These are phyloP conservation scores for Phylloscopus whistleri DNA, from an alignment of 2,113 vertebrate genomes.

Conservation along the genomic window DNA sequence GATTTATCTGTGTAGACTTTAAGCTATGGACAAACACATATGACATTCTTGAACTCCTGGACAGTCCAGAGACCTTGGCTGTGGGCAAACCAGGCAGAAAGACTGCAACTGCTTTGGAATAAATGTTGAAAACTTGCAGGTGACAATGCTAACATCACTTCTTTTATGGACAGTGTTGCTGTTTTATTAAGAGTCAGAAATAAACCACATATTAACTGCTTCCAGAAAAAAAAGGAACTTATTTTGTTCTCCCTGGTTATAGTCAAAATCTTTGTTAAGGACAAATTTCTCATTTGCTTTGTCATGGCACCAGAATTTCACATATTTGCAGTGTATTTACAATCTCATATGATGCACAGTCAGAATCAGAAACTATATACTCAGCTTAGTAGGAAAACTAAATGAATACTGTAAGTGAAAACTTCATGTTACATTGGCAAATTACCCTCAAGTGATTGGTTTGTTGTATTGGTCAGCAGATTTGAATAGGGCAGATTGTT, in stretches of 20 bases:
- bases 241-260: neutral
- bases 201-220: neutral
- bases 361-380: neutral
- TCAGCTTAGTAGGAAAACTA: neutral
- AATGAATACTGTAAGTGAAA: neutral
- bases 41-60: neutral
- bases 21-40: neutral
- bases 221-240: neutral
- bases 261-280: neutral
- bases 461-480: neutral
- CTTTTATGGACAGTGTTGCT: neutral
- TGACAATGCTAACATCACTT: neutral
- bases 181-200: neutral
- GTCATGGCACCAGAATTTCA: neutral
- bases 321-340: neutral
- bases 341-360: neutral
- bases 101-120: neutral
- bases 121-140: neutral
- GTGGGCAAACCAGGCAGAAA: neutral
- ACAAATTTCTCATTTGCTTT: neutral
- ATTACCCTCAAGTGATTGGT: neutral
- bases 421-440: accelerated
- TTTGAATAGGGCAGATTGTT: neutral
- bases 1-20: neutral
- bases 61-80: neutral